Percentiles rank a stretch among this genome's conserved stretches.
Evolutionary conservation across 2,797 vertebrate species (phyloP).

Genomic region (Apogon hyalosoma): DNA sequence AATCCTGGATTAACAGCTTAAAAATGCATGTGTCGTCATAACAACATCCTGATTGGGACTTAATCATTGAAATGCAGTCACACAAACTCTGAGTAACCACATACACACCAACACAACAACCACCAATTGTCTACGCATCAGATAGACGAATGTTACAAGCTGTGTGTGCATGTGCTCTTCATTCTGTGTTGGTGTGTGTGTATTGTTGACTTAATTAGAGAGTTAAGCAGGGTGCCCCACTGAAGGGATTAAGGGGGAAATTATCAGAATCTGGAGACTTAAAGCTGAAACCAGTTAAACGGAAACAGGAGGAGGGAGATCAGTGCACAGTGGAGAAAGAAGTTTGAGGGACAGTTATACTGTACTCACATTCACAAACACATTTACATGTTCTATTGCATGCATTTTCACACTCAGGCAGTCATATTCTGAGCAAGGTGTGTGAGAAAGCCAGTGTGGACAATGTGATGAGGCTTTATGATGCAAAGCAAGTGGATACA

Average conservation of each 20-base stretch:
- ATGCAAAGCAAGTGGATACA: too few species aligned
- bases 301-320: constrained; percentile 64
- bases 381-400: constrained; percentile 43
- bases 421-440: constrained; percentile 37
- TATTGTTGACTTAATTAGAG: constrained; percentile 76
- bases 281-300: constrained; percentile 74
- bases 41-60: constrained; percentile 76
- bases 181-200: constrained; percentile 39
- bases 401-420: constrained; percentile 5
- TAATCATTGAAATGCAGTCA: constrained; percentile 68
- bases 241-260: constrained; percentile 75
- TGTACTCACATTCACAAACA: constrained; percentile 23
- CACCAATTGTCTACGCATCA: constrained; percentile 48
- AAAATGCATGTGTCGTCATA: constrained; percentile 75
- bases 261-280: constrained; percentile 76
- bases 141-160: constrained; percentile 37
- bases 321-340: constrained; percentile 40
- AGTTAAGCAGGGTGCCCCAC: constrained; percentile 70
- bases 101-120: constrained; percentile 16
- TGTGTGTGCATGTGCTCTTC: constrained; percentile 38
- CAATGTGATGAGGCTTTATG: constrained; percentile 22
- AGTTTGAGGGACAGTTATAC: constrained; percentile 33
- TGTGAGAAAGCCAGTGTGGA: constrained; percentile 8
- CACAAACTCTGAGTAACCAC: constrained; percentile 16
- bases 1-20: constrained; percentile 82